These are phyloP conservation scores for Trichonephila clavata DNA, from an alignment of 1,140 invertebrate genomes.

Conservation along the genomic window DNA sequence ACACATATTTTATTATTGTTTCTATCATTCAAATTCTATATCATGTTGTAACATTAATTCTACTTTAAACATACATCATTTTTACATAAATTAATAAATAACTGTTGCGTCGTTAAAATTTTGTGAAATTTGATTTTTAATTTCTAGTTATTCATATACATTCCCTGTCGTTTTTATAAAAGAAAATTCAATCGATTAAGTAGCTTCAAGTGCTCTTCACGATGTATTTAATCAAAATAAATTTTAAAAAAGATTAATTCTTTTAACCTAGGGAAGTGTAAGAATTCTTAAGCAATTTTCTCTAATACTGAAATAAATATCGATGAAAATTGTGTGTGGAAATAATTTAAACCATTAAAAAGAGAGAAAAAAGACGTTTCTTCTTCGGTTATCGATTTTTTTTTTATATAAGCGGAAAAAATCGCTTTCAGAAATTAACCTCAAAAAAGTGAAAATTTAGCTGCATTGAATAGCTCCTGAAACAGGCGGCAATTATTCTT, in stretches of 20 bases:
- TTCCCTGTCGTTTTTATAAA: neutral
- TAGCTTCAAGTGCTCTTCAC: neutral
- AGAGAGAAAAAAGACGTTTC: neutral
- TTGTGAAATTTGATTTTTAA: too few relatives aligned
- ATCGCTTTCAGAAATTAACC: neutral
- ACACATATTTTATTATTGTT: too few relatives aligned
- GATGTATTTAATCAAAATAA: neutral
- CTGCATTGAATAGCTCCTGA: constrained; percentile 15
- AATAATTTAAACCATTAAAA: neutral
- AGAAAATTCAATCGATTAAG: neutral
- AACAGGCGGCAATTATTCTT: constrained; percentile 39
- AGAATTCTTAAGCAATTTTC: neutral
- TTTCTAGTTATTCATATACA: too few relatives aligned
- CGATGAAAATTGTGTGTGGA: neutral
- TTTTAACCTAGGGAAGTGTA: neutral
- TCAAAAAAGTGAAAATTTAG: constrained; percentile 17
- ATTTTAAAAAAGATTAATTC: neutral
- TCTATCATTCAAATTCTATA: too few relatives aligned
- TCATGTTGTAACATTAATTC: too few relatives aligned
- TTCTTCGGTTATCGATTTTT: neutral
- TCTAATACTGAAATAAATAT: neutral
- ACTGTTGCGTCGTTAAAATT: too few relatives aligned
- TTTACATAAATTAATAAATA: too few relatives aligned
- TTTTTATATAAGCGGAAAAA: constrained; percentile 6
- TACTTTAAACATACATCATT: too few relatives aligned